Evolutionary conservation across 1,140 invertebrate species (phyloP), one percentile per base, ranked within the genome.

Genomic region (Plutomurus gul): DNA sequence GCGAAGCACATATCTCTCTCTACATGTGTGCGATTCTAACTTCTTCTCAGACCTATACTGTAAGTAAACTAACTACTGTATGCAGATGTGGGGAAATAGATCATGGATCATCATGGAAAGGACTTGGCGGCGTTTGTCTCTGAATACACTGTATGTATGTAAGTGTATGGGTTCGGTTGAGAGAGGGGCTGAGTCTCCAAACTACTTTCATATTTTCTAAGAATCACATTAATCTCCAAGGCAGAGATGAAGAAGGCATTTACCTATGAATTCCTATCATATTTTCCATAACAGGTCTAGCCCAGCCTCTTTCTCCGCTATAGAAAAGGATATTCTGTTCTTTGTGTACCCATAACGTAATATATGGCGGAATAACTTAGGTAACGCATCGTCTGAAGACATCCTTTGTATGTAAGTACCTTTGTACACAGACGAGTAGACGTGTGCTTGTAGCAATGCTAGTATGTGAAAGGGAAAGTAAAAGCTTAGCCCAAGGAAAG

Each of bases 211-310:
- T 36, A 33, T 30, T 30, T 60, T 60, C 33, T 60, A 60, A 60
- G 51, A 60, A 60, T 65, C 25, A 36, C 56, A 65, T 65, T 65
- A 65, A 65, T 65, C 56, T 65, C n/a, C 25, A 65, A 65, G 27
- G 56, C 56, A 65, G 27, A 33, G n/a, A n/a, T n/a, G n/a, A n/a
- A n/a, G n/a, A n/a, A n/a, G n/a, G n/a, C 56, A 33, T 65, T 30
- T 33, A 36, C 27, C 25, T 65, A 65, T 27, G 16, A 36, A 36
- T 65, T 30, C 16, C 16, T 33, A 65, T 65, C 25, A 60, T 65
- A n/a, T 65, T n/a, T 65, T 7, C 8, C 11, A 16, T 30, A 4
- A n/a, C 8, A 10, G 3, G 13, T n/a, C 11, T 13, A 11, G 20
- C 20, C 4, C 16, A 33, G 11, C 0, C 10, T 36, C 13, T 65